Base-by-base conservation (phyloP, 1,140 invertebrate species). In the Neodiprion fabricii region DNA sequence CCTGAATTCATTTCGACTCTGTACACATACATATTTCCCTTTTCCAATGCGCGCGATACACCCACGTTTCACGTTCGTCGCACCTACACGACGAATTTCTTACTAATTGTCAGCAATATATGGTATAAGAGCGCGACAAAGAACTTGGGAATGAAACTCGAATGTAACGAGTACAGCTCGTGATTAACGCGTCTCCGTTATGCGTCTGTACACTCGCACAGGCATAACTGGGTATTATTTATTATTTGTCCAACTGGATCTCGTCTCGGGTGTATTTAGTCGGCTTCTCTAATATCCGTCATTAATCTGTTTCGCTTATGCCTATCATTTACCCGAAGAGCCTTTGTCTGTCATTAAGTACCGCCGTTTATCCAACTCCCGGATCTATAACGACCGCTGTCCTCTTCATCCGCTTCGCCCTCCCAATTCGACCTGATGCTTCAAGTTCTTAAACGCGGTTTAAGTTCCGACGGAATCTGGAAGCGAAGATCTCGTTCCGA, bases 291-390 rank as follows among this genome's bases (percentile, higher is more conserved):
- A 61, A 61, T 61, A 61, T 61, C 53, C 53, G 9, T 61, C 53
- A 61, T 61, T 61, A 14, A 61, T 61, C 53, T 9, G 53, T 61
- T 61, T 61, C 53, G 53, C 53, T 61, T 61, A 61, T 61, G 53
- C 53, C 53, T 11, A 17, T 61, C 53, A 61, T 61, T 61, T 61
- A 61, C 53, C 53, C n/a, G 53, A 17, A 61, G 11, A 61, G 7
- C 53, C n/a, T 61, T 61, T 61, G 53, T 61, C 53, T 61, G 53
- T 61, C 53, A 61, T 61, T 61, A 61, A 61, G 53, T 61, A 17
- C 53, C 53, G 11, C n/a, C 53, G n/a, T 61, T 61, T 61, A 17
- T 61, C 53, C n/a, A 61, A 61, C 53, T 61, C 53, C 2, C 28
- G 53, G 53, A 61, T 61, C 53, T 61, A 17, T 61, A 40, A 40